These are phyloP conservation scores for Acipenser oxyrinchus DNA, from an alignment of 2,797 vertebrate genomes.

Conservation along the genomic window DNA sequence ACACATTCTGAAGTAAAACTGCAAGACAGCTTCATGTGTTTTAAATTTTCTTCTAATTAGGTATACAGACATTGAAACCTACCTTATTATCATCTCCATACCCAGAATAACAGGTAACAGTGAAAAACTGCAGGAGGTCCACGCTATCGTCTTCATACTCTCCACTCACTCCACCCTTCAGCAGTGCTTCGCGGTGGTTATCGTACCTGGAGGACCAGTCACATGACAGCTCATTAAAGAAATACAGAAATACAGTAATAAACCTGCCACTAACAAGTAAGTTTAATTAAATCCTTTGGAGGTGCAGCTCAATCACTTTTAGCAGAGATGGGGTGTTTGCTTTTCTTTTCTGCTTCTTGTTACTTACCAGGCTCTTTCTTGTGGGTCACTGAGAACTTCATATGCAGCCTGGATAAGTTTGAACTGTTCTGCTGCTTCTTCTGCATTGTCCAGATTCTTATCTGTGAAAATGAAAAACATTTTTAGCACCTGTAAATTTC, in stretches of 20 bases:
- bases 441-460: slow-evolving; percentile 85
- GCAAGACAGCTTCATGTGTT: background rate
- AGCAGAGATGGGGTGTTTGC: background rate
- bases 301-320: background rate
- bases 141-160: slow-evolving; percentile 86
- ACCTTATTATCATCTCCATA: slow-evolving; percentile 87
- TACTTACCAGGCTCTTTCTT: slow-evolving; percentile 88
- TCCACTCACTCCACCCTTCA: slow-evolving; percentile 79
- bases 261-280: background rate
- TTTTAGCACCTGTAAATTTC: background rate
- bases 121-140: slow-evolving; percentile 85
- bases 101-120: slow-evolving; percentile 87
- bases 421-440: slow-evolving; percentile 86
- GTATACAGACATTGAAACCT: slow-evolving; percentile 16
- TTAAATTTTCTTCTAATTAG: background rate
- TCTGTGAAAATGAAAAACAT: slow-evolving; percentile 55
- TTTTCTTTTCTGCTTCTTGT: background rate
- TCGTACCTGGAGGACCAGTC: slow-evolving; percentile 74
- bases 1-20: background rate
- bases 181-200: slow-evolving; percentile 84
- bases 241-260: background rate
- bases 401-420: slow-evolving; percentile 94
- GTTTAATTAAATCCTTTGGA: too few species aligned
- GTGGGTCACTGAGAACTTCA: slow-evolving; percentile 87
- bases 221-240: background rate